These are phyloP conservation scores for Myzus persicae DNA, from an alignment of 1,140 invertebrate genomes.

Conservation along the genomic window DNA sequence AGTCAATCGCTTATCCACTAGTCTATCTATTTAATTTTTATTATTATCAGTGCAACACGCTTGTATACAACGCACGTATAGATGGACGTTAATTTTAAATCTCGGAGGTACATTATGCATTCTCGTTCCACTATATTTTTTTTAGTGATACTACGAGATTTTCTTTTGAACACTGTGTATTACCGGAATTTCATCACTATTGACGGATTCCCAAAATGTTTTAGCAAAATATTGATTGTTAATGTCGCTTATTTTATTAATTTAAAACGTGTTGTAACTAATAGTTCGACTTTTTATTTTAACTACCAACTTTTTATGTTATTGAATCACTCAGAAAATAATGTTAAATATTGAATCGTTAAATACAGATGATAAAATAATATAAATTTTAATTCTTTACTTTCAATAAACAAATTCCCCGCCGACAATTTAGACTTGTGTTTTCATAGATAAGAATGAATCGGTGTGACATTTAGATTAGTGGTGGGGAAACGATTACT, in stretches of 20 bases:
- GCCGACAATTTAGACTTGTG: background rate
- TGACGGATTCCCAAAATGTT: background rate
- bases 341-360: background rate
- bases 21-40: slow-evolving; percentile 22
- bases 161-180: background rate
- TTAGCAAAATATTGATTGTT: background rate
- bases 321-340: background rate
- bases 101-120: background rate
- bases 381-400: slow-evolving; percentile 15
- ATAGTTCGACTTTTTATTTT: background rate
- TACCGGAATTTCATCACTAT: slow-evolving; percentile 17
- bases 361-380: background rate
- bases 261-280: background rate
- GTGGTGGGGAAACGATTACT: slow-evolving; percentile 17
- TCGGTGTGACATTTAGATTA: background rate
- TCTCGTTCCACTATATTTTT: background rate
- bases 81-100: slow-evolving; percentile 12
- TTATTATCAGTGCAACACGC: slow-evolving; percentile 5
- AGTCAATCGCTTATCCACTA: slow-evolving; percentile 34
- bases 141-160: background rate
- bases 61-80: background rate
- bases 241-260: background rate
- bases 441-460: slow-evolving; percentile 11
- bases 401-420: slow-evolving; percentile 31
- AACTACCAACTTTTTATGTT: background rate